Percentiles rank a stretch among this genome's conserved stretches.
phyloP scores from a whole-genome alignment of 1,140 invertebrate species.

The Drosophila novamexicana region DNA sequence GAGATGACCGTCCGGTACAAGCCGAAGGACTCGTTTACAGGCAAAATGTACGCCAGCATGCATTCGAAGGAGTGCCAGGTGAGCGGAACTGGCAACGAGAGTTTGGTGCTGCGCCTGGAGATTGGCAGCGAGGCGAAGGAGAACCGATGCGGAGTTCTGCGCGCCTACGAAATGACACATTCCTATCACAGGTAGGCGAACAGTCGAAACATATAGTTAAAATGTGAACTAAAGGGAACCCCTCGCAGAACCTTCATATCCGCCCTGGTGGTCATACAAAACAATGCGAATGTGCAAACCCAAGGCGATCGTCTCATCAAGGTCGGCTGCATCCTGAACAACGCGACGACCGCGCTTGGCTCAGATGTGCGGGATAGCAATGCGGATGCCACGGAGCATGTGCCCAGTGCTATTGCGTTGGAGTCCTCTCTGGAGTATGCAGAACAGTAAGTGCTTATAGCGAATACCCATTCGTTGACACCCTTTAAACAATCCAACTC shows the following conservation, averaged over 20 bases:
- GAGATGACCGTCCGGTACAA: constrained; percentile 86
- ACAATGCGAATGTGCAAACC: constrained; percentile 88
- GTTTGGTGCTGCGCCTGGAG: constrained; percentile 59
- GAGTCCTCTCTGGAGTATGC: constrained; percentile 77
- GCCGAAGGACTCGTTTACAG: constrained; percentile 86
- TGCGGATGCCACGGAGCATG: constrained; percentile 48
- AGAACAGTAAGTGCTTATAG: constrained; percentile 53
- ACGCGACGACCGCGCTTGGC: constrained; percentile 51
- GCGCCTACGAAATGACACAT: constrained; percentile 80
- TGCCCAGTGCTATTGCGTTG: constrained; percentile 73
- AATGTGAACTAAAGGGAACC: background rate
- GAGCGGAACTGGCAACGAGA: constrained; percentile 72
- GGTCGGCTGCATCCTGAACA: constrained; percentile 86
- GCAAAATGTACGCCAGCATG: constrained; percentile 87
- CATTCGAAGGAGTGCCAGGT: constrained; percentile 86
- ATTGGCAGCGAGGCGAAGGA: constrained; percentile 80
- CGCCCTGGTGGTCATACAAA: constrained; percentile 88
- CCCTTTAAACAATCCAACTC: background rate
- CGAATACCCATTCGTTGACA: background rate
- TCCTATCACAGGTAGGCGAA: constrained; percentile 56
- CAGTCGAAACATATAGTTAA: background rate
- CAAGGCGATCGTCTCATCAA: constrained; percentile 88
- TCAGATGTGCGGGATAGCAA: constrained; percentile 40
- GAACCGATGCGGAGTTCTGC: constrained; percentile 75
- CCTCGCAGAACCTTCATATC: constrained; percentile 86